Evolutionary conservation across 2,797 vertebrate genomes (phyloP).

Genomic region (Phrynocephalus guinanensis): DNA sequence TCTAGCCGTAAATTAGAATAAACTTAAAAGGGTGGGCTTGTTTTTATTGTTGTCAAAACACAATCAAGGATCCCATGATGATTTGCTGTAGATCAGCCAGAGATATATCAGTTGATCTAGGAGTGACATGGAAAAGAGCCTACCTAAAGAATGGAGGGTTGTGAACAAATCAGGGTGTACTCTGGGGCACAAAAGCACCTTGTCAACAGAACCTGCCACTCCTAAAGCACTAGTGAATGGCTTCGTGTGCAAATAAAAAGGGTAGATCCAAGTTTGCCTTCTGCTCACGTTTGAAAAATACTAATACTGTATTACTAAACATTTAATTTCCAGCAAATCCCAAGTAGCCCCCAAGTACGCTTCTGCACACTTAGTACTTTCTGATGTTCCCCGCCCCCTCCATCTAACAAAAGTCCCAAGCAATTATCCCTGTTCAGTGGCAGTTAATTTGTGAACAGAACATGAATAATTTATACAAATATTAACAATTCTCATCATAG

Average conservation of each 20-base stretch:
- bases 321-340: constrained; percentile 32
- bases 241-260: too few species aligned
- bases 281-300: neutral
- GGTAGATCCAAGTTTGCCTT: neutral
- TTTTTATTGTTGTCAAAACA: too few species aligned
- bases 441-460: constrained; percentile 66
- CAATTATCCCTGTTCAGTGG: constrained; percentile 57
- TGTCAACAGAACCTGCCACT: too few species aligned
- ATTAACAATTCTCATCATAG: constrained; percentile 69
- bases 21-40: too few species aligned
- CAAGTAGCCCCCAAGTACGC: constrained; percentile 25
- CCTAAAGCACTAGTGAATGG: too few species aligned
- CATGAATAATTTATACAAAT: constrained; percentile 69
- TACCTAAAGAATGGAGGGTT: too few species aligned
- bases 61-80: neutral
- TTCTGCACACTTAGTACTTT: constrained; percentile 43
- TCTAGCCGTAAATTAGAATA: too few species aligned
- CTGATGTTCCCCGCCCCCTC: constrained; percentile 31
- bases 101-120: neutral
- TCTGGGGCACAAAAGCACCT: too few species aligned
- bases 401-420: constrained; percentile 30
- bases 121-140: too few species aligned
- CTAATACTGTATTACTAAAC: constrained; percentile 30
- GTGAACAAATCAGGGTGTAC: too few species aligned
- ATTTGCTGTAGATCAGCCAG: neutral